phyloP scores from a whole-genome alignment of 2,888 invertebrate genomes.

The Melolontha melolontha region DNA sequence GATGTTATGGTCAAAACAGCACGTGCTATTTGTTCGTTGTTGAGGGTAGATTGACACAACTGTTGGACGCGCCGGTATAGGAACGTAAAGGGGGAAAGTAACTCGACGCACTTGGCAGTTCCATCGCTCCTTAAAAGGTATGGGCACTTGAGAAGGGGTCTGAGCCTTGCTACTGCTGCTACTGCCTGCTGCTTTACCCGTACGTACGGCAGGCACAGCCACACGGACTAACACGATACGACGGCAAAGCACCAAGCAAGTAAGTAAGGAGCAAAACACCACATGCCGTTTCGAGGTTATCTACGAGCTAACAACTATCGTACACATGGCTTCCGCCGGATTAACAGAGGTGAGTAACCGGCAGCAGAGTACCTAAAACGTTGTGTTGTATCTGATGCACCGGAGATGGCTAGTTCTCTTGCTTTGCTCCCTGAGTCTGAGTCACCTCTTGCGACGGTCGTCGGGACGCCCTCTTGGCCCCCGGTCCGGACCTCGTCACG shows the following conservation, averaged over 20 bases:
- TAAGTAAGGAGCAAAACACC: conserved; percentile 36
- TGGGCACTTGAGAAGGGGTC: conserved; percentile 65
- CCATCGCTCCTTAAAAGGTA: conserved; percentile 66
- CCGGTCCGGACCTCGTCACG: conserved; percentile 52
- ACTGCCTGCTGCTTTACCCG: conserved; percentile 23
- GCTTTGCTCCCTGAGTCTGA: conserved; percentile 45
- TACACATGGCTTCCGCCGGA: conserved; percentile 59
- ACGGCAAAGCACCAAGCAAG: conserved; percentile 25
- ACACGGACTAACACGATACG: conserved; percentile 4
- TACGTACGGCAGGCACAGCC: not conserved
- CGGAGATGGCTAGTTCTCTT: conserved; percentile 45
- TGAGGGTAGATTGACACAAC: conserved; percentile 50
- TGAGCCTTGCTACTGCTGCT: conserved; percentile 42
- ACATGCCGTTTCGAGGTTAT: conserved; percentile 52
- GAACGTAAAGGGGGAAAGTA: conserved; percentile 55
- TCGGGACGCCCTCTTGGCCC: conserved; percentile 51
- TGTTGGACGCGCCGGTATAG: conserved; percentile 42
- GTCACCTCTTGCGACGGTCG: conserved; percentile 49
- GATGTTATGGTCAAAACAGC: conserved; percentile 40
- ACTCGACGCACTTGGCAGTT: conserved; percentile 64
- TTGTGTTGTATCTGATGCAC: conserved; percentile 43
- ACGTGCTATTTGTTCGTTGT: conserved; percentile 47
- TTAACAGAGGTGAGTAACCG: conserved; percentile 61
- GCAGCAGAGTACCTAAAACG: conserved; percentile 51
- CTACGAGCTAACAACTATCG: conserved; percentile 45